Percentiles rank a stretch among this genome's conserved stretches.
These are phyloP conservation scores for Mycalesis mineus DNA, from an alignment of 2,888 invertebrate genomes.

Conservation along the genomic window DNA sequence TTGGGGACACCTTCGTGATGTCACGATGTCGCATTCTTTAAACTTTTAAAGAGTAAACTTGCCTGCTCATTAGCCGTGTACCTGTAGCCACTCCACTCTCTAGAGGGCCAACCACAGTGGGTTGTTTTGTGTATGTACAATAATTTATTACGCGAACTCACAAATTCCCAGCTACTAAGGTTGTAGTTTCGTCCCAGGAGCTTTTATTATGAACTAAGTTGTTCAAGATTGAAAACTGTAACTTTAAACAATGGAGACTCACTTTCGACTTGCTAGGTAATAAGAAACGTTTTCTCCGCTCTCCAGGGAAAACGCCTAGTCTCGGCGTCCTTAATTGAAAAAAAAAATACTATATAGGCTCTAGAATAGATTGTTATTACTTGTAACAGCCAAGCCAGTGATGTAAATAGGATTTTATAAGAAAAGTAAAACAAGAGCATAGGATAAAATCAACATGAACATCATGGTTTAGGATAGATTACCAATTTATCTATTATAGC, in stretches of 20 bases:
- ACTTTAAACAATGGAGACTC: conserved; percentile 36
- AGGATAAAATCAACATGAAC: too few relatives aligned
- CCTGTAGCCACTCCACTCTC: conserved; percentile 19
- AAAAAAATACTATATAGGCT: not conserved
- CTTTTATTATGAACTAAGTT: conserved; percentile 60
- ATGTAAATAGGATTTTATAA: too few relatives aligned
- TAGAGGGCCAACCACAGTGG: conserved; percentile 34
- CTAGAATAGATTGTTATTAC: not conserved
- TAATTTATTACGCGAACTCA: conserved; percentile 38
- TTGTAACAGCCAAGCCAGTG: not conserved
- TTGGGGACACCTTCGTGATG: not conserved
- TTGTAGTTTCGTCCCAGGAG: conserved; percentile 44
- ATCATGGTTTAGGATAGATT: too few relatives aligned
- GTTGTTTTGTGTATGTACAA: conserved; percentile 31
- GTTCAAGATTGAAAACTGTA: conserved; percentile 59
- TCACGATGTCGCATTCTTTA: not conserved
- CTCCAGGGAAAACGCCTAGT: conserved; percentile 34
- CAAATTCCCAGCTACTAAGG: conserved; percentile 42
- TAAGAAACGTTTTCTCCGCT: conserved; percentile 40
- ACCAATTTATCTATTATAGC: too few relatives aligned
- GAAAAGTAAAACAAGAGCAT: too few relatives aligned
- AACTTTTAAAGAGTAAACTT: not conserved
- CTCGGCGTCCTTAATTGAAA: not conserved
- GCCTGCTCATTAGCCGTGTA: conserved; percentile 7
- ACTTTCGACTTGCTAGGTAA: conserved; percentile 33